Percentiles rank a stretch among this genome's conserved stretches.
These are phyloP conservation scores for Cynopterus sphinx DNA, from an alignment of 2,797 vertebrate genomes.

Conservation along the genomic window DNA sequence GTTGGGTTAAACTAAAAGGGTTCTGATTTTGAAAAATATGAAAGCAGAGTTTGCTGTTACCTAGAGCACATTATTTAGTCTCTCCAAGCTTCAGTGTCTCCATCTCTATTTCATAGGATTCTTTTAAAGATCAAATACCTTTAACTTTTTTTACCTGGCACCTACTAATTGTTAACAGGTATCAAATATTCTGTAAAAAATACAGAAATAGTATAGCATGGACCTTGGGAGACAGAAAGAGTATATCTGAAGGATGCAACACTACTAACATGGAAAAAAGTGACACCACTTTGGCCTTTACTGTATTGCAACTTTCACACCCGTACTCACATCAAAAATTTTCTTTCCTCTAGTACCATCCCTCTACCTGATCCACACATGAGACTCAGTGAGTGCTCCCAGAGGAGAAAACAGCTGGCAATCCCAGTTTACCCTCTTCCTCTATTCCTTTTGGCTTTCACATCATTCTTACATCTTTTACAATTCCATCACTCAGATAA, in stretches of 20 bases:
- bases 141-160: neutral
- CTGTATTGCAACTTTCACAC: neutral
- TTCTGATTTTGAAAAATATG: conserved; percentile 2
- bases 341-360: neutral
- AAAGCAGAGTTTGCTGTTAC: neutral
- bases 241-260: neutral
- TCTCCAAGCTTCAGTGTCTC: neutral
- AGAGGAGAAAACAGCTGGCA: neutral
- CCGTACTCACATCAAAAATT: neutral
- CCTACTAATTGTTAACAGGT: neutral
- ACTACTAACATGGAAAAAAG: neutral
- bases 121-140: neutral
- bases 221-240: neutral
- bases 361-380: neutral
- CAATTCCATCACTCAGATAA: neutral
- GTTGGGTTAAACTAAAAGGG: neutral
- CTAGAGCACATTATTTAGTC: neutral
- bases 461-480: neutral
- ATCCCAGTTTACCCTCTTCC: neutral
- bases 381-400: neutral
- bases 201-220: neutral
- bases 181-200: neutral
- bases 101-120: neutral
- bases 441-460: neutral
- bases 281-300: neutral